Evolutionary conservation across 2,888 invertebrate genomes (phyloP), one percentile per base, ranked within the genome.

Genomic region (Chironomus riparius): DNA sequence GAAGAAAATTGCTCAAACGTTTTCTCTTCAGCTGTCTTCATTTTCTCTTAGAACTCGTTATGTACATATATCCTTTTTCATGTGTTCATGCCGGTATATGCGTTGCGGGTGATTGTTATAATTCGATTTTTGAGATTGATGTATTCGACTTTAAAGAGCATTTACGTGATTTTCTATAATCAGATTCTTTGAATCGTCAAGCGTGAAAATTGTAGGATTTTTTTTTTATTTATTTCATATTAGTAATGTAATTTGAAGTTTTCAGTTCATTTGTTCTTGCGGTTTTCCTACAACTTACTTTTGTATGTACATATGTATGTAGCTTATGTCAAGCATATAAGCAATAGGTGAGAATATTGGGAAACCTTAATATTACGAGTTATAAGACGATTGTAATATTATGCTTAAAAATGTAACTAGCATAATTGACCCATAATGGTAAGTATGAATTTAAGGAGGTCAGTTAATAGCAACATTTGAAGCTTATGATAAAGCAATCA

Each of bases 101-200:
- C 10, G 38, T 38, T 38, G 38, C 56, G 56, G n/a, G 56, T 56
- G 56, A 56, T 18, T 56, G 56, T 56, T n/a, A 47, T 38, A 71
- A 71, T 71, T 71, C 24, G 71, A 71, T 71, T 56, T 15, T 50
- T 22, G 50, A 47, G 24, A 71, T 71, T 24, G 71, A 71, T 71
- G 50, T 50, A 21, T 47, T 47, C 18, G 13, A 22, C 71, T 50
- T 50, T 71, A 71, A 71, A 71, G 56, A 56, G 56, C 50, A 50
- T 56, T 56, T 71, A 56, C 71, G 56, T 48, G 71, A 71, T 18
- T n/a, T 71, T 48, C 71, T 71, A 22, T 71, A 71, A 71, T 71
- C 71, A 71, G 50, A 71, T 71, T 71, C 22, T 18, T 18, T 50
- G 48, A n/a, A 71, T 47, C 38, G 38, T 38, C 38, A 38, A 38